Percentiles rank a stretch among this genome's conserved stretches.
phyloP scores from a whole-genome alignment of 2,888 invertebrate genomes.

The Pseudococcus jackbeardsleyi region DNA sequence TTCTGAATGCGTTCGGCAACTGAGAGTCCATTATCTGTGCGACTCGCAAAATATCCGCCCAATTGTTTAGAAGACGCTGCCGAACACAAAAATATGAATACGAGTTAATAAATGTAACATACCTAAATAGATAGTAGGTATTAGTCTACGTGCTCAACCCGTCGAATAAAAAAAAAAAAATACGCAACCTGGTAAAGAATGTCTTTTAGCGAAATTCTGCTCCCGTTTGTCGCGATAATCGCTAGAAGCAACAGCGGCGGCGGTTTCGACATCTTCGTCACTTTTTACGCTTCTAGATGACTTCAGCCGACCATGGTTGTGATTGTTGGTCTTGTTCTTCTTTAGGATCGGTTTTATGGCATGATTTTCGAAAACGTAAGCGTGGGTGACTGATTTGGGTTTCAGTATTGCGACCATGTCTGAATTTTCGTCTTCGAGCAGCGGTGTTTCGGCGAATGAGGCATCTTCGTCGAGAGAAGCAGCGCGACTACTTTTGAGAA shows the following conservation, averaged over 20 bases:
- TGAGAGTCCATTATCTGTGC: constrained; percentile 72
- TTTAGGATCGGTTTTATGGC: constrained; percentile 62
- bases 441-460: background rate
- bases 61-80: background rate
- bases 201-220: constrained; percentile 74
- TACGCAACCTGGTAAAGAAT: constrained; percentile 73
- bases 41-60: background rate
- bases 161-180: background rate
- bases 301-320: background rate
- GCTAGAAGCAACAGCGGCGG: background rate
- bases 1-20: constrained; percentile 79
- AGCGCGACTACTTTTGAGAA: constrained; percentile 78
- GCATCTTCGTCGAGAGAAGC: constrained; percentile 45
- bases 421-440: background rate
- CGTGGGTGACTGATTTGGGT: background rate
- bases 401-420: background rate
- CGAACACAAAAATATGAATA: background rate
- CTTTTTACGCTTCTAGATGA: constrained; percentile 51
- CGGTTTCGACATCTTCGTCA: constrained; percentile 48
- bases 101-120: background rate
- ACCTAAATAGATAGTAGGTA: too few relatives aligned
- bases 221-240: background rate
- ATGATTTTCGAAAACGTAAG: background rate
- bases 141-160: too few relatives aligned
- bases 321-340: constrained; percentile 22